Conservation (phyloP, 2,888 invertebrate species). For the Oxyteleia sp. region DNA sequence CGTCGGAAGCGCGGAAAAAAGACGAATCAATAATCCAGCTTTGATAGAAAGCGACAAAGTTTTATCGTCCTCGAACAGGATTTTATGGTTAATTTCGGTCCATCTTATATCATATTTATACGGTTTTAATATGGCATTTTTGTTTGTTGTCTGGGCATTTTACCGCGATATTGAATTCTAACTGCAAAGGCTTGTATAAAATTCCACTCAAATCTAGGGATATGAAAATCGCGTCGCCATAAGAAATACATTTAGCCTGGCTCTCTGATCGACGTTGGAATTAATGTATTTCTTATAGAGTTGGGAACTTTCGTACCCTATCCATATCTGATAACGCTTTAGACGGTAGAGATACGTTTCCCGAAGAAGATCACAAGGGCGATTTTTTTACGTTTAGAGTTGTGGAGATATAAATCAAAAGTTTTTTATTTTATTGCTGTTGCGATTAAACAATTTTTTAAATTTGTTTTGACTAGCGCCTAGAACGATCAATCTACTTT, state of each 20-base stretch:
- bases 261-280: constrained; percentile 34
- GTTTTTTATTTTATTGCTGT: no score
- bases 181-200: constrained; percentile 44
- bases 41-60: constrained; percentile 19
- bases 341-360: constrained; percentile 18
- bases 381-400: no score
- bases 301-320: constrained; percentile 16
- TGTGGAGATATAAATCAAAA: no score
- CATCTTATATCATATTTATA: constrained; percentile 23
- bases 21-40: constrained; percentile 16
- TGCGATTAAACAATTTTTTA: no score
- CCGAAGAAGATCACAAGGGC: background rate
- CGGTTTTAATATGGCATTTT: constrained; percentile 38
- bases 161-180: constrained; percentile 37
- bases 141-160: constrained; percentile 34
- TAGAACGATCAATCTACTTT: no score
- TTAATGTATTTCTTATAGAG: constrained; percentile 59
- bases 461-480: no score
- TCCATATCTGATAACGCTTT: constrained; percentile 32
- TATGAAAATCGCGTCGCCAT: constrained; percentile 55
- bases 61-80: constrained; percentile 15
- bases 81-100: constrained; percentile 41
- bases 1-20: background rate
- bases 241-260: constrained; percentile 63
- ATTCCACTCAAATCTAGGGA: constrained; percentile 46